Base-by-base conservation (phyloP, 2,888 invertebrate species). In the Hedya salicella region DNA sequence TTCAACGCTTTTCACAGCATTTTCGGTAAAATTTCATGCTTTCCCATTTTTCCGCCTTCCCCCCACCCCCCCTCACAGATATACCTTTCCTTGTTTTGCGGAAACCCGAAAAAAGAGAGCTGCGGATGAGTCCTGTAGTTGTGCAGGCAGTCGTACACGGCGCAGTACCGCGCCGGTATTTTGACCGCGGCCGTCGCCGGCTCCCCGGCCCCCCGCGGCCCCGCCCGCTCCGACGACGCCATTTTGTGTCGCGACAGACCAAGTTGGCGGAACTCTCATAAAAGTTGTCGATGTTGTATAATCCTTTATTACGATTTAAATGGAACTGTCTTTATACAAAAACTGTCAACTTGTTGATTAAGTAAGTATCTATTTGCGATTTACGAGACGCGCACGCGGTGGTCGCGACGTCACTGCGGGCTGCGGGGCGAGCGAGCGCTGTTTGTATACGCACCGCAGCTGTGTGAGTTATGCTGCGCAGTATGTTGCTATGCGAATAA, bases 61-160 rank as follows among this genome's bases (percentile, higher is more conserved):
- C n/a, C n/a, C n/a, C n/a, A n/a, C n/a, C n/a, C n/a, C n/a, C n/a
- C n/a, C n/a, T n/a, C 9, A 36, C 9, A 9, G 6, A 36, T 1
- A 5, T 17, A 64, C 64, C 36, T 64, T 1, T 36, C 50, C 32
- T 32, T 36, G 8, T 50, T 25, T 3, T 2, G 13, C 16, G 57
- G 64, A 50, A 64, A 50, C 19, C 36, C 36, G 44, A 64, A 64
- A 57, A 57, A 64, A 9, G 42, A 1, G 0, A 64, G 57, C 1
- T 52, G 21, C 17, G 64, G 64, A 16, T 64, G 57, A 49, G 64
- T 57, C 50, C 36, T 57, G 44, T 64, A 25, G n/a, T 25, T 64
- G 21, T 64, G 6, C 13, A 36, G 19, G 21, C 64, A 64, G 36
- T 57, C 42, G 44, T 64, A 64, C 6, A 64, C 64, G 32, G 64